Base-by-base conservation (phyloP, 2,797 vertebrate species). In the Phataginus tricuspis region DNA sequence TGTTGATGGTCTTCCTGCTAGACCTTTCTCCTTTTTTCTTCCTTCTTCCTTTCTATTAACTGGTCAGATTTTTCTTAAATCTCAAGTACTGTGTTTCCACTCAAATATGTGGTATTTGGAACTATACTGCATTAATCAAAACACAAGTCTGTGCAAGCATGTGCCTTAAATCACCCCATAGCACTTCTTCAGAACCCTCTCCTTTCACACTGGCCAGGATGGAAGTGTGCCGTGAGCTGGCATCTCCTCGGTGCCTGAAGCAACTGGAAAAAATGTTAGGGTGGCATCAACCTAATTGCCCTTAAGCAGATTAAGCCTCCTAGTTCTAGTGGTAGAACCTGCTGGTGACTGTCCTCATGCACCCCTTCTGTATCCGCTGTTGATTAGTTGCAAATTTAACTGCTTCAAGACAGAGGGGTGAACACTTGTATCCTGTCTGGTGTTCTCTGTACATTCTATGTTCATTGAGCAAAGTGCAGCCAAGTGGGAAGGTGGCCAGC, bases 241-340 rank as follows among this genome's bases (percentile, higher is more conserved):
- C n/a, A 34, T 77, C 53, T 64, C 89, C 80, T 89, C 5, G 1
- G 29, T 85, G 74, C 86, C 68, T 77, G 79, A 86, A 94, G 83
- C 78, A 95, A 84, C 49, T 63, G n/a, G 57, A 77, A 82, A 25
- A 72, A 95, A 88, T 68, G 68, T 83, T 85, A 92, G 77, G 88
- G 82, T 61, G 85, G 55, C 64, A 94, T 74, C 90, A 68, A 37
- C 74, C 83, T 97, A 82, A 96, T 92, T 91, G 25, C 34, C 71
- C 53, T 83, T 87, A 97, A 95, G 91, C 63, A 91, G 94, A 94
- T 96, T 93, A 96, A 95, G 53, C 79, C 80, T 94, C 74, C 53
- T 18, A 72, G 53, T 85, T 90, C 51, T 34, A 53, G 55, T 72
- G 64, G 87, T 92, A 86, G 96, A 92, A 92, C 83, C 92, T 68